These are phyloP conservation scores for Drosophila pectinifera DNA, from an alignment of 1,140 invertebrate genomes.

Conservation along the genomic window DNA sequence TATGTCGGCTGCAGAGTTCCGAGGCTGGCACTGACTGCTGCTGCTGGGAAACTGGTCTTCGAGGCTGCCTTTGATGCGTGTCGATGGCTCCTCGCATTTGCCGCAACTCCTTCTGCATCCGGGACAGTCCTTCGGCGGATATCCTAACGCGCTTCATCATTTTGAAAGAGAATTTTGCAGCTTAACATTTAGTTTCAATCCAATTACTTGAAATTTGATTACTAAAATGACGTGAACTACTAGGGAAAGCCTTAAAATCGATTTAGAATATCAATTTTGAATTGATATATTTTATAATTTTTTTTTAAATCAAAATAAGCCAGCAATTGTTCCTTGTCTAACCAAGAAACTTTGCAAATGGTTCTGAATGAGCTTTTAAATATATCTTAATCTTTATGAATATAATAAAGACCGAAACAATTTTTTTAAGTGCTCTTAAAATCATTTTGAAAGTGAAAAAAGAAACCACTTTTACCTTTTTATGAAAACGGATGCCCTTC, in stretches of 20 bases:
- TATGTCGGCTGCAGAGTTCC: background rate
- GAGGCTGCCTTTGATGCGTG: background rate
- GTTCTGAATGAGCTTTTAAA: too few relatives aligned
- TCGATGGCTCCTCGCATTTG: background rate
- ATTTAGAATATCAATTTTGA: background rate
- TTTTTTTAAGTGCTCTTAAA: background rate
- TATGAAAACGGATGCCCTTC: background rate
- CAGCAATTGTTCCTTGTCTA: too few relatives aligned
- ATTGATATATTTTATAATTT: background rate
- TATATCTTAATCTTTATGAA: too few relatives aligned
- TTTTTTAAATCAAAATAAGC: background rate
- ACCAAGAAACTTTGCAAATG: background rate
- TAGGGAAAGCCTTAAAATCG: too few relatives aligned
- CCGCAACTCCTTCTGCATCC: slow-evolving; percentile 3
- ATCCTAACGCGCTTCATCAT: slow-evolving; percentile 5
- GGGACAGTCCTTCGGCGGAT: background rate
- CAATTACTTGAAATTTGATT: slow-evolving; percentile 12
- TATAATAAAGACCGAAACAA: too few relatives aligned
- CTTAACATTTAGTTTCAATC: background rate
- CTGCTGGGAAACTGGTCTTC: background rate
- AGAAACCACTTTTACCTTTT: slow-evolving; percentile 8
- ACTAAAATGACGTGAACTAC: background rate
- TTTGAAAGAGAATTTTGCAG: slow-evolving; percentile 15
- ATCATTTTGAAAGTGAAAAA: slow-evolving; percentile 25
- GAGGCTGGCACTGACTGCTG: background rate